A percentile compares a stretch with the other conserved stretches of the same genome.
These are phyloP conservation scores for Cyphomyrmex costatus DNA, from an alignment of 1,140 invertebrate species.

Conservation along the genomic window DNA sequence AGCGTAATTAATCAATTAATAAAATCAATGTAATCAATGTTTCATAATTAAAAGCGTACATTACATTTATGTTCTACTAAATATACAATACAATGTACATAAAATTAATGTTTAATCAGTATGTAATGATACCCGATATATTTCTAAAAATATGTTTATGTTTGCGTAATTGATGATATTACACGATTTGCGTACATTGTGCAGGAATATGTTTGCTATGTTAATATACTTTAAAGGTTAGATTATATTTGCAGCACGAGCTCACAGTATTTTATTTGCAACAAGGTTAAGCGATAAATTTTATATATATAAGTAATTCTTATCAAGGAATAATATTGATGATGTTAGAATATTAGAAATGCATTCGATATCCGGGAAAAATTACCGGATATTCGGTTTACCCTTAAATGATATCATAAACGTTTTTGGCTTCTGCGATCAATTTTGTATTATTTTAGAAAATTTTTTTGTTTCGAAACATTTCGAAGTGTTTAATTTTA, in stretches of 20 bases:
- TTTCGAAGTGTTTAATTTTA: background rate
- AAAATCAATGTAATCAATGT: background rate
- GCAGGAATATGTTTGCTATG: conserved; percentile 22
- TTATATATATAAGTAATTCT: background rate
- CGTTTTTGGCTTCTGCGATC: background rate
- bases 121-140: background rate
- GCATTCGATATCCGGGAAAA: too few species aligned
- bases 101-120: background rate
- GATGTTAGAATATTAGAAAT: too few species aligned
- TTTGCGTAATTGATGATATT: background rate
- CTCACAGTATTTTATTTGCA: background rate
- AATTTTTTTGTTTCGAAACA: background rate
- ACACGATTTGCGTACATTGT: background rate
- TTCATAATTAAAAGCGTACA: background rate
- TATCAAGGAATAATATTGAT: background rate
- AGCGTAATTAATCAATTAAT: too few species aligned
- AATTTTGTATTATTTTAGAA: background rate
- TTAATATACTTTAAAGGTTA: background rate
- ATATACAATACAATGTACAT: background rate
- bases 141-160: background rate
- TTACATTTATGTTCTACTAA: background rate
- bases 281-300: background rate
- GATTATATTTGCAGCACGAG: conserved; percentile 11
- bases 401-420: background rate
- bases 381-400: too few species aligned